These are phyloP conservation scores for Synaphobranchus kaupii DNA, from an alignment of 2,797 vertebrate species.

Conservation along the genomic window DNA sequence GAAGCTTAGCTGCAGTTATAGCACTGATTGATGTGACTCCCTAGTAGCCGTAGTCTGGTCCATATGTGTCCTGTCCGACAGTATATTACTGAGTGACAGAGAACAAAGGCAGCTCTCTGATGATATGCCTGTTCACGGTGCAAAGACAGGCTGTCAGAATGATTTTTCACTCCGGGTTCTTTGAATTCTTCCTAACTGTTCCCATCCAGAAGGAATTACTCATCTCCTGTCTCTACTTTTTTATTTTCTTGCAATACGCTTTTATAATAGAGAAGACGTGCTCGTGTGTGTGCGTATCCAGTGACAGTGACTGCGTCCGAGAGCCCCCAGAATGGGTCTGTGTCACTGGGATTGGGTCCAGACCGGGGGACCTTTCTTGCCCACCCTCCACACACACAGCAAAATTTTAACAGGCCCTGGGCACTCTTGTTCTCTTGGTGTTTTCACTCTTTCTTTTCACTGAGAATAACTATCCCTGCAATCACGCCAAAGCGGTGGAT, in stretches of 20 bases:
- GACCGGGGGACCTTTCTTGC: neutral
- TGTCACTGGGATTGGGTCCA: neutral
- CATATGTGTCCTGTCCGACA: neutral
- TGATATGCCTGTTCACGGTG: neutral
- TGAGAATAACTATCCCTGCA: neutral
- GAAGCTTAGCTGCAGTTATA: neutral
- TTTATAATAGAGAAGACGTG: neutral
- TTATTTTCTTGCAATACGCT: neutral
- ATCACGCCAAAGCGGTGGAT: neutral
- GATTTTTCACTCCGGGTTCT: neutral
- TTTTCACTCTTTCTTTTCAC: neutral
- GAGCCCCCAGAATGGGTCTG: neutral
- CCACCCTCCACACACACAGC: neutral
- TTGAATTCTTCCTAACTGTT: constrained; percentile 1
- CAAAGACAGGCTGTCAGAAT: constrained; percentile 21
- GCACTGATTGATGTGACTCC: neutral
- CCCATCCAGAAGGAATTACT: constrained; percentile 2
- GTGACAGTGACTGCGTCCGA: neutral
- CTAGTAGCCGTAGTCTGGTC: neutral
- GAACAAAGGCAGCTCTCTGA: constrained; percentile 6
- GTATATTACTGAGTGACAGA: neutral
- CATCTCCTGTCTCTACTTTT: neutral
- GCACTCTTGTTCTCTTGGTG: neutral
- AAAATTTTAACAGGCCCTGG: neutral
- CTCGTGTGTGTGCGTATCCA: neutral